Evolutionary conservation across 2,888 invertebrate genomes (phyloP).

Genomic region (Diarsia brunnea): DNA sequence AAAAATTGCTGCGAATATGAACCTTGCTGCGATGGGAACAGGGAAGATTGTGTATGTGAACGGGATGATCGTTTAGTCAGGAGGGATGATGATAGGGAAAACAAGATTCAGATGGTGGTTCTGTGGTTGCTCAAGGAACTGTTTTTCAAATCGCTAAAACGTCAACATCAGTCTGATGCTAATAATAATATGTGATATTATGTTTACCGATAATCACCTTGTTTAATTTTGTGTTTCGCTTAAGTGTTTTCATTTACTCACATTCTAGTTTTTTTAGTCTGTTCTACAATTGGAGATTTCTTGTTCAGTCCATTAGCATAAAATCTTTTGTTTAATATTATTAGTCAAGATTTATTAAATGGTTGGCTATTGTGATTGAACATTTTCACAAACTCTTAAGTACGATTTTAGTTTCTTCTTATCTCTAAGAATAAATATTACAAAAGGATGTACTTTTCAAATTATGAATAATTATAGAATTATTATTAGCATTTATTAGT

Average conservation of each 20-base stretch:
- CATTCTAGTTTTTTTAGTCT: not conserved
- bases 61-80: not conserved
- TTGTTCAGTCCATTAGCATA: not conserved
- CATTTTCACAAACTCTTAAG: not conserved
- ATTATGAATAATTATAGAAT: not conserved
- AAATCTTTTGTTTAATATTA: not conserved
- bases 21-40: conserved; percentile 7
- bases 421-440: not conserved
- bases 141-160: conserved; percentile 17
- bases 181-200: conserved; percentile 16
- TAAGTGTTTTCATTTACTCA: not conserved
- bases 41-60: not conserved
- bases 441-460: not conserved
- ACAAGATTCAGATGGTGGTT: conserved; percentile 11
- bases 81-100: conserved; percentile 12
- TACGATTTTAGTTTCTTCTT: conserved; percentile 4
- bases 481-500: not conserved
- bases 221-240: not conserved
- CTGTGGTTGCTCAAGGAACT: conserved; percentile 31
- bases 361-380: not conserved
- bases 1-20: conserved; percentile 1
- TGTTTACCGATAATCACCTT: not conserved
- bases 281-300: not conserved
- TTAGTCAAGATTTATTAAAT: not conserved
- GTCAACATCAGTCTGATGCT: not conserved